phyloP scores from a whole-genome alignment of 1,140 invertebrate species.

The Drosophila mojavensis region DNA sequence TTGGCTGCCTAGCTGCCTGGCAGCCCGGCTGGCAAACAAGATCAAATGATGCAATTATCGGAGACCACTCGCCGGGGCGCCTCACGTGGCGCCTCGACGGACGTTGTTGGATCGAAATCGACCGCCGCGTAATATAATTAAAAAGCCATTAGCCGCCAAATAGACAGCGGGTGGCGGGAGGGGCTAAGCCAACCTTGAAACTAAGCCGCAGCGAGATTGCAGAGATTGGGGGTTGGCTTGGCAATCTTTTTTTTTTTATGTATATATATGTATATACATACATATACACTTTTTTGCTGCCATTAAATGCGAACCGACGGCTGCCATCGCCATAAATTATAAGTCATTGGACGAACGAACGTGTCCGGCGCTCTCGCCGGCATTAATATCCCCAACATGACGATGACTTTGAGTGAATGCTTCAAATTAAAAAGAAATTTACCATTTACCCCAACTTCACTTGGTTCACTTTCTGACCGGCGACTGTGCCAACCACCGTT shows the following conservation, averaged over 20 bases:
- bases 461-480: constrained; percentile 27
- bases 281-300: constrained; percentile 26
- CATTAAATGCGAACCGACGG: constrained; percentile 56
- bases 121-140: constrained; percentile 76
- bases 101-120: constrained; percentile 52
- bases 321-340: constrained; percentile 80
- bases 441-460: constrained; percentile 62
- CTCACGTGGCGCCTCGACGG: constrained; percentile 1
- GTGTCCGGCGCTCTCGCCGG: constrained; percentile 20
- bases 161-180: constrained; percentile 18
- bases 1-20: background rate
- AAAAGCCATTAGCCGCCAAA: constrained; percentile 75
- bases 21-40: constrained; percentile 53
- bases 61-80: constrained; percentile 13
- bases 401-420: constrained; percentile 83
- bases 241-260: constrained; percentile 16
- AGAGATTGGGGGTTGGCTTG: background rate
- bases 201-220: constrained; percentile 3
- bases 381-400: constrained; percentile 80
- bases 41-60: constrained; percentile 79
- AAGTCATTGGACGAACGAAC: constrained; percentile 68
- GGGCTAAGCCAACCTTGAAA: constrained; percentile 58
- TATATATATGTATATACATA: constrained; percentile 5
- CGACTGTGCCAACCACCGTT: constrained; percentile 5
- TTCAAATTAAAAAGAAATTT: constrained; percentile 84